Base-by-base conservation (phyloP, 2,113 vertebrate species). In the Hirundichthys speculiger region DNA sequence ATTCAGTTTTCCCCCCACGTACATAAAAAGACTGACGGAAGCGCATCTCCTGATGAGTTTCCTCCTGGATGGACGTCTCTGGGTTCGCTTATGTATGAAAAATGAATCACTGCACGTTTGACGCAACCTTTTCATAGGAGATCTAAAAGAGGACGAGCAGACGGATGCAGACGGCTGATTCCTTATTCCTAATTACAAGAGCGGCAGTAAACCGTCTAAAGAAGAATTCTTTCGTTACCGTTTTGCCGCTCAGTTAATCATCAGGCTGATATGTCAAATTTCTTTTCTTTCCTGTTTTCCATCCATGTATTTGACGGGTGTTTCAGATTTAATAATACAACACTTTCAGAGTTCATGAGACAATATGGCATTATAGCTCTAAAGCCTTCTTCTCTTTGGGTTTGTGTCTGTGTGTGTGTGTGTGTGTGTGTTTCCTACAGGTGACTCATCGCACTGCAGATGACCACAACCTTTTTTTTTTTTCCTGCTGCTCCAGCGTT, bases 381-480 rank as follows among this genome's bases (percentile, higher is more conserved):
- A 77, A 81, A 85, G 82, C 82, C 68, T 54, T 69, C 66, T 72
- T 77, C 69, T 84, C 78, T 52, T 82, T 56, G 64, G 57, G 55
- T 75, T 64, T 69, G 40, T 58, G 59, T 63, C 42, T 66, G 20
- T 42, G 10, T 61, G 45, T 52, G 51, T 60, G 47, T 49, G 60
- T 39, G 54, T 53, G 70, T 77, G 82, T 77, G 80, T 85, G 54
- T 75, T 89, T 79, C 86, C 83, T 83, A 88, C 88, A 89, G 89
- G 89, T 91, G 90, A 90, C 89, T 91, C 90, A 91, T 90, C 88
- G 83, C 83, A 84, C 89, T 90, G 90, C 90, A 90, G 88, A 86
- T 88, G 86, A 89, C 83, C 89, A 88, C 84, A 85, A 85, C 89
- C 75, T 88, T 79, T 83, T 80, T 74, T 42, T 43, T 45, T 42